Percentiles rank a stretch among this genome's conserved stretches.
phyloP scores from a whole-genome alignment of 2,113 vertebrate genomes.

The Pygoscelis adeliae region DNA sequence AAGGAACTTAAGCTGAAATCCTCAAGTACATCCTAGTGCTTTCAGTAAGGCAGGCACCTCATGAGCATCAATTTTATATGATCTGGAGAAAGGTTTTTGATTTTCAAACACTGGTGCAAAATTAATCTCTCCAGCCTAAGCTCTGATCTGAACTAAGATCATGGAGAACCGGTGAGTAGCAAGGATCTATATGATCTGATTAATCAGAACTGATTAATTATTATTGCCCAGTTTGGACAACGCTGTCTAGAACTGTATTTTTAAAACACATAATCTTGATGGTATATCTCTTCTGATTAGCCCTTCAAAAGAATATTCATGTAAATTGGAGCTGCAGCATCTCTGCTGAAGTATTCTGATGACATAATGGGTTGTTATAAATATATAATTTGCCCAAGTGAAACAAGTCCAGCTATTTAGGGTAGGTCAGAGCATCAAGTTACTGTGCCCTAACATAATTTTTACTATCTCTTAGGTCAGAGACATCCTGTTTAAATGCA shows the following conservation, averaged over 20 bases:
- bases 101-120: neutral
- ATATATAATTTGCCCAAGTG: conserved; percentile 4
- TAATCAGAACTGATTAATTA: neutral
- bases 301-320: conserved; percentile 13
- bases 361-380: neutral
- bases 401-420: conserved; percentile 3
- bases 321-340: neutral
- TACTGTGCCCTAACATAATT: neutral
- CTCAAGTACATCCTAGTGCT: neutral
- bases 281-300: neutral
- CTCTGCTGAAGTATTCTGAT: neutral
- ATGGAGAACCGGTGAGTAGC: neutral
- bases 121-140: neutral
- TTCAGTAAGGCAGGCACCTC: neutral
- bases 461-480: neutral
- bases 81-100: neutral
- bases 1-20: neutral
- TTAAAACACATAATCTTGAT: neutral
- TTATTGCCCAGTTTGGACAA: neutral
- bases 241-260: neutral
- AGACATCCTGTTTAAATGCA: conserved; percentile 5
- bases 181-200: neutral
- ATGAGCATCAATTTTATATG: neutral
- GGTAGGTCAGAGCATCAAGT: neutral
- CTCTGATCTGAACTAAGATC: neutral